phyloP scores from a whole-genome alignment of 2,888 invertebrate species.

The Agrenia bidenticulata region DNA sequence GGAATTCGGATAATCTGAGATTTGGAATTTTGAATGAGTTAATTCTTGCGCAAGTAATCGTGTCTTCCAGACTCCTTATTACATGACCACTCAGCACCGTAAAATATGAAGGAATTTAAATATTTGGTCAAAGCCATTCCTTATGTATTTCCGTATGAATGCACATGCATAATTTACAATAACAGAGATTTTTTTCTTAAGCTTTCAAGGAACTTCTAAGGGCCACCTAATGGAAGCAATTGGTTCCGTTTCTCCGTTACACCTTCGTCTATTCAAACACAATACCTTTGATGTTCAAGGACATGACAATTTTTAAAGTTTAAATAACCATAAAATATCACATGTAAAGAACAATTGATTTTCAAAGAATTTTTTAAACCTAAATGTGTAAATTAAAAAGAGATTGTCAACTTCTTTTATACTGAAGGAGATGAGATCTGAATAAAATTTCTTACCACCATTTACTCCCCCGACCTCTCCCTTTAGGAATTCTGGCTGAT shows the following conservation, averaged over 20 bases:
- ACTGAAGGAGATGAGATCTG: too few relatives aligned
- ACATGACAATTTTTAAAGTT: too few relatives aligned
- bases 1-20: too few relatives aligned
- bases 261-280: background rate
- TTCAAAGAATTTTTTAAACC: too few relatives aligned
- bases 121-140: background rate
- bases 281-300: too few relatives aligned
- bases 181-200: too few relatives aligned
- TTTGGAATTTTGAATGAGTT: conserved; percentile 1
- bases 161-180: background rate
- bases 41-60: background rate
- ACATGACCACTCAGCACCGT: conserved; percentile 31
- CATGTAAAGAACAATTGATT: too few relatives aligned
- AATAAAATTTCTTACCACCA: conserved; percentile 73
- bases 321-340: too few relatives aligned
- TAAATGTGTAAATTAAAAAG: too few relatives aligned
- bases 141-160: background rate
- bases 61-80: background rate
- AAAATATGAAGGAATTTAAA: conserved; percentile 21
- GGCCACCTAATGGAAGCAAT: background rate
- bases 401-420: too few relatives aligned
- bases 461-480: conserved; percentile 83
- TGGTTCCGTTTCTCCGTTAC: conserved; percentile 5
- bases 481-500: conserved; percentile 56
- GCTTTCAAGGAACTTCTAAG: too few relatives aligned